Base-by-base conservation (phyloP, 1,140 invertebrate genomes). In the Macrobrachium rosenbergii region DNA sequence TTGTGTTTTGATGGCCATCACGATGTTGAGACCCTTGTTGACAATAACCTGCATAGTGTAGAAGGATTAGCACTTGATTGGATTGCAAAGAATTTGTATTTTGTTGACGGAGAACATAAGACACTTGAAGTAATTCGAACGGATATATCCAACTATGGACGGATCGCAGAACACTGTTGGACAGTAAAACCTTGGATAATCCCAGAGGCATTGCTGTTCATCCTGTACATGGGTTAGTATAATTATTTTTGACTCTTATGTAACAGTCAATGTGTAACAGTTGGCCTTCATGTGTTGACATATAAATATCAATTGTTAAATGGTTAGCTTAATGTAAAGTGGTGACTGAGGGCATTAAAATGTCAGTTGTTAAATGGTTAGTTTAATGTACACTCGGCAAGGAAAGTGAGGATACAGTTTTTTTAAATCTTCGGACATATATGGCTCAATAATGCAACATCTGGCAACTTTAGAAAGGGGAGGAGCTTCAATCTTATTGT, bases 11-110 rank as follows among this genome's bases (percentile, higher is more conserved):
- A 95, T 90, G 95, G 95, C 5, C 93, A 93, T 75, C 93, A 92
- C 76, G 90, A 92, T 69, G 93, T 94, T 23, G 95, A 97, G 92
- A 94, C 95, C 62, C 91, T 97, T 2, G 94, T 97, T 0, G 94
- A 95, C 88, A 94, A 92, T 0, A 94, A 95, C 90, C 92, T 98
- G 62, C 94, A 94, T 60, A 96, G 96, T 8, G 96, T 99, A 37
- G 97, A 99, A 92, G 97, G 97, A 14, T 96, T 99, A 94, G 95
- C 97, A 0, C 94, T 96, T 59, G 98, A 99, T 93, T 99, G 97
- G 97, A 94, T 98, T 21, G 96, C 96, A 0, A 96, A 97, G 83
- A 95, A 97, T 87, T 92, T 99, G 0, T 99, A 98, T 92, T 98
- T 98, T 92, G 96, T 97, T 2, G 97, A 99, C 91, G 95, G 96